Conservation (phyloP, 2,113 vertebrate genomes). For the Mola mola region DNA sequence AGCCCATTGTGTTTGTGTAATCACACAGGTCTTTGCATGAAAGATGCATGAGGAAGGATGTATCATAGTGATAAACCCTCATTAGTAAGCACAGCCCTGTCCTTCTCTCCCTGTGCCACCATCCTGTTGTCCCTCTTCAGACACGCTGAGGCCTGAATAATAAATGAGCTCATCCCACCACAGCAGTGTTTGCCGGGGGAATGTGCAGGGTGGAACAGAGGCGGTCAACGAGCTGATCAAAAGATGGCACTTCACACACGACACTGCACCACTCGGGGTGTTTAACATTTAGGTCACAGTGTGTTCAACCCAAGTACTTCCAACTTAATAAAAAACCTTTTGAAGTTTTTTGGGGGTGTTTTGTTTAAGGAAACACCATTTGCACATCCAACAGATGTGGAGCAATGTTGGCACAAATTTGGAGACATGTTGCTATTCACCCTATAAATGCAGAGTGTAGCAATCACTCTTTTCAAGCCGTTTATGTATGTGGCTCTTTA, state of each 20-base stretch:
- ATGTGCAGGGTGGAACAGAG: neutral
- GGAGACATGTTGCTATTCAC: no score
- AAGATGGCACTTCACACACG: conserved; percentile 18
- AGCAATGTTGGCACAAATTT: no score
- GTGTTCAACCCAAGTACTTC: neutral
- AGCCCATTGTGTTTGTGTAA: conserved; percentile 23
- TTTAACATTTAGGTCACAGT: conserved; percentile 3
- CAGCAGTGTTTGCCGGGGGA: conserved; percentile 44
- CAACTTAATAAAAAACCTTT: no score
- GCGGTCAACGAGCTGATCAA: conserved; percentile 9
- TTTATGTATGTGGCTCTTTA: no score
- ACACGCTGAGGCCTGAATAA: conserved; percentile 63
- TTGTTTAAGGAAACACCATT: no score
- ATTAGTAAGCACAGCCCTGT: conserved; percentile 59
- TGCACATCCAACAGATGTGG: no score
- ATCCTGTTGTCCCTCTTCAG: conserved; percentile 49
- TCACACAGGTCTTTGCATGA: conserved; percentile 45
- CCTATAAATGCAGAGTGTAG: no score
- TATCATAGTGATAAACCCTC: conserved; percentile 56
- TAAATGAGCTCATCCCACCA: conserved; percentile 58
- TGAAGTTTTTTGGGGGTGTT: no score
- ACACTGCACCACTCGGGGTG: neutral
- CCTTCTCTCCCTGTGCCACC: conserved; percentile 21
- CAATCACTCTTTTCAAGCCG: no score
- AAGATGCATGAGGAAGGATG: conserved; percentile 67